Evolutionary conservation across 2,888 invertebrate species (phyloP), one percentile per base, ranked within the genome.

Genomic region (Perizoma flavofasciatum): DNA sequence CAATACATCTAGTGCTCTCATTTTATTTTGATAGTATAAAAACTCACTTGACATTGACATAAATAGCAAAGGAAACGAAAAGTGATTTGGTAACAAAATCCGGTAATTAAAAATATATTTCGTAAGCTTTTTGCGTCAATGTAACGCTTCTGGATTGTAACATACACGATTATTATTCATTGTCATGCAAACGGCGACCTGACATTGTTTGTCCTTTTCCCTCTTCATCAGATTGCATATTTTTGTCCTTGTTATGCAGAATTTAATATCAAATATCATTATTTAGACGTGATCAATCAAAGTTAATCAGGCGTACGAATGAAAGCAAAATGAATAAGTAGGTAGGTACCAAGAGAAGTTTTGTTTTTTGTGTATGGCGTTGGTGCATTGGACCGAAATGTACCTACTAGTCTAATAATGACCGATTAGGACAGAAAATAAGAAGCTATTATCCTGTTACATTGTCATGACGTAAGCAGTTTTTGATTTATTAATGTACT

Each of bases 291-390:
- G 85, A 90, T 92, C 89, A 89, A 91, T 92, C 90, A 91, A 88
- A 89, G 84, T 88, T 90, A 90, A 91, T 92, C 90, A 90, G 83
- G 89, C 86, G 90, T 89, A 89, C 89, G 89, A 88, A 89, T 87
- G 88, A 89, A 89, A 86, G 86, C 78, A 89, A 88, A 85, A 87
- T 89, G 89, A 89, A 91, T 90, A 89, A 22, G 22, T 22, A 22
- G 22, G 22, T 22, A 22, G 22, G 22, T 22, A 22, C 22, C 22
- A 22, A 22, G 3, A 22, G 22, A 2, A 22, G 22, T 22, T 87
- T 88, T 61, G 40, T 85, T 80, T 83, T 81, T 86, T 79, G 82
- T 74, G 78, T 72, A 74, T 82, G 81, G 79, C 81, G 83, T 79
- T 73, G 81, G 73, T 81, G 77, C 88, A 87, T 70, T 81, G 81